Conservation (phyloP, 2,888 invertebrate species). For the Melanostoma scalare region DNA sequence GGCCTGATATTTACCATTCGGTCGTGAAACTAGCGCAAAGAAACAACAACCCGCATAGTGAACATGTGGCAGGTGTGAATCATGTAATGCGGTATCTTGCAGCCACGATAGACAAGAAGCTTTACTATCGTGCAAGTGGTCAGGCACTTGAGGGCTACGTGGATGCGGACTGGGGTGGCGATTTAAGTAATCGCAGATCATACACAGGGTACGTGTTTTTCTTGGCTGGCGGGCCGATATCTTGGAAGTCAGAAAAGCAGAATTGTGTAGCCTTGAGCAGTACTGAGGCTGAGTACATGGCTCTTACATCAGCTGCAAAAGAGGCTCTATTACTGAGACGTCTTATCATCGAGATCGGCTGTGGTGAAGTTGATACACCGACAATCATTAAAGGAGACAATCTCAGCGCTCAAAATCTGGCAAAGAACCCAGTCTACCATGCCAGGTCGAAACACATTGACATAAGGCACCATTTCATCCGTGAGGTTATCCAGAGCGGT, state of each 20-base stretch:
- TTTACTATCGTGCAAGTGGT: no score
- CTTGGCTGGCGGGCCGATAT: background rate
- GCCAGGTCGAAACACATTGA: conserved; percentile 42
- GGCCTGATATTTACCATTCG: background rate
- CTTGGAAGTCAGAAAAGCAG: conserved; percentile 1
- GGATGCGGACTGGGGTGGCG: conserved; percentile 15
- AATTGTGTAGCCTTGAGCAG: background rate
- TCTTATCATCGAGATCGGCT: background rate
- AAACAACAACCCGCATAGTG: no score
- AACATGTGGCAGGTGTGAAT: no score
- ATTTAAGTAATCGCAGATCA: conserved; percentile 7
- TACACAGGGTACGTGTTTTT: conserved; percentile 8
- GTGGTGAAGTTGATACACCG: conserved; percentile 11
- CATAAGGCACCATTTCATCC: conserved; percentile 29
- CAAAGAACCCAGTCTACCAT: conserved; percentile 44
- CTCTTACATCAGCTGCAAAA: background rate
- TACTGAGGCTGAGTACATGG: no score
- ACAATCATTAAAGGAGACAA: background rate
- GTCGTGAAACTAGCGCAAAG: no score
- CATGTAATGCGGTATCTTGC: no score
- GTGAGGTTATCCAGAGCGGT: conserved; percentile 39
- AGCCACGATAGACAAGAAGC: no score
- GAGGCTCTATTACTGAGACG: conserved; percentile 20
- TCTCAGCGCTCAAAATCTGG: conserved; percentile 41
- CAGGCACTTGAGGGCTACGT: conserved; percentile 21